Base-by-base conservation (phyloP, 2,113 vertebrate species). In the Hipposideros armiger region DNA sequence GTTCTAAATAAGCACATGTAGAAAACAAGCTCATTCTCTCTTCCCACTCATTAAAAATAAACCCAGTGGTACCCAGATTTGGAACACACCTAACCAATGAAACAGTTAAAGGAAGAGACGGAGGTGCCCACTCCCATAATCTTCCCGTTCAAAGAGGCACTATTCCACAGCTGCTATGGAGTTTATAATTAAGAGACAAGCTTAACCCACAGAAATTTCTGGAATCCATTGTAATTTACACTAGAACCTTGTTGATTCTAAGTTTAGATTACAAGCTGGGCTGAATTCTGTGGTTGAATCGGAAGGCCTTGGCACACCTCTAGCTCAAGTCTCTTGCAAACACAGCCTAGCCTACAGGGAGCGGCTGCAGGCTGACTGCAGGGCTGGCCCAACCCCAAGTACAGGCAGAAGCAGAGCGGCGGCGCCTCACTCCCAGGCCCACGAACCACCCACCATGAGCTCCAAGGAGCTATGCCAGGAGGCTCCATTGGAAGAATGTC, bases 151-250 rank as follows among this genome's bases (percentile, higher is more conserved):
- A 97, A 56, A 88, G 96, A 94, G 13, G 16, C 60, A 85, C 96
- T 90, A 94, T 96, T 98, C 95, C 85, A 94, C 95, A 97, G 93
- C 94, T 97, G 83, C 97, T 91, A 28, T 1, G 2, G 19, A 66
- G 87, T 95, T 97, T 92, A 95, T 93, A 96, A 97, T 96, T 94
- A 97, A 97, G 87, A 94, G 80, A 62, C 88, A 91, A 28, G 47
- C 42, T 73, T 9, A 89, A 69, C 60, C 32, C 72, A 83, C 7
- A 1, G 28, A 96, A 96, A 82, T 96, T 95, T 96, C 90, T 85
- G 67, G 62, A 91, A 74, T 87, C 91, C 81, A 42, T 5, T 96
- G n/a, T 67, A 87, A 96, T 82, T 87, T 83, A 93, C 22, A 93
- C 80, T 56, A 58, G 28, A 70, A 69, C 40, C 84, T 80, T 70